Conservation (phyloP, 2,888 invertebrate genomes). For the Anoplius nigerrimus region DNA sequence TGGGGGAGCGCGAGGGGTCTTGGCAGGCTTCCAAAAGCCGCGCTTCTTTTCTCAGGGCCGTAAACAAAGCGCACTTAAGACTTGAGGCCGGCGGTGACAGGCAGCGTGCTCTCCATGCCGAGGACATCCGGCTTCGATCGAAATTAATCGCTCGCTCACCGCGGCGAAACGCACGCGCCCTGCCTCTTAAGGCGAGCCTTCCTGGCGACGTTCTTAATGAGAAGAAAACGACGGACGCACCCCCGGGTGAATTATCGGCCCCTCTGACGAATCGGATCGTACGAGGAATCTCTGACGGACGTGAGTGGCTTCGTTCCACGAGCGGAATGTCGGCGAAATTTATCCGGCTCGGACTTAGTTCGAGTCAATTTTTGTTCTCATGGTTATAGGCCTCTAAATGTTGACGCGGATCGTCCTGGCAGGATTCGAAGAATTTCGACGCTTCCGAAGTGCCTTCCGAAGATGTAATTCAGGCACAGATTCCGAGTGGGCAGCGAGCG, state of each 20-base stretch:
- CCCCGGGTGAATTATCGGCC: background rate
- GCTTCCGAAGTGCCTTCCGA: no score
- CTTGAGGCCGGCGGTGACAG: conserved; percentile 18
- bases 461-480: no score
- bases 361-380: no score
- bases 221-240: background rate
- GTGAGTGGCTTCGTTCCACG: no score
- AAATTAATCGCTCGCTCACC: conserved; percentile 31
- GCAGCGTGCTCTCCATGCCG: conserved; percentile 27
- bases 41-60: conserved; percentile 40
- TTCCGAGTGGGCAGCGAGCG: no score
- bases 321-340: no score
- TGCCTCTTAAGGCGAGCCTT: background rate
- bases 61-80: conserved; percentile 45
- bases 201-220: background rate
- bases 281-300: no score
- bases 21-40: conserved; percentile 57
- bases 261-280: no score
- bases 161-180: conserved; percentile 5
- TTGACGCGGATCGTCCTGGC: no score
- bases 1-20: conserved; percentile 29
- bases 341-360: no score
- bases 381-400: no score
- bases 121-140: conserved; percentile 19
- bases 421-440: no score